phyloP scores from a whole-genome alignment of 2,797 vertebrate species.

The Macropus fuliginosus region DNA sequence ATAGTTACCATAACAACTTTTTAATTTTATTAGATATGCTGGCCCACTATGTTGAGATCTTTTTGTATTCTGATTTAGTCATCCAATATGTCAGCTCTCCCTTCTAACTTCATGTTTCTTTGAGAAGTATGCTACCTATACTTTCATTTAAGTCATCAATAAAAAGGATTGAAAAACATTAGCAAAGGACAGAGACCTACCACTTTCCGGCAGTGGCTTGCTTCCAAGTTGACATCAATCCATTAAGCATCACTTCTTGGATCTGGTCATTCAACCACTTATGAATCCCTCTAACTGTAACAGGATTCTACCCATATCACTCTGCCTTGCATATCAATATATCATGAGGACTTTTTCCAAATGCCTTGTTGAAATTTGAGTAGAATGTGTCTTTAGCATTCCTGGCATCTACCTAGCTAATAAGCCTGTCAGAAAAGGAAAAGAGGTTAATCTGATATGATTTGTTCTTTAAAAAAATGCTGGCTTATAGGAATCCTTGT shows the following conservation, averaged over 20 bases:
- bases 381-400: not conserved
- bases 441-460: not conserved
- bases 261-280: not conserved
- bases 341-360: not conserved
- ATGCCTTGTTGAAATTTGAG: not conserved
- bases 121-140: not conserved
- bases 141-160: not conserved
- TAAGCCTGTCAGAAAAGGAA: not conserved
- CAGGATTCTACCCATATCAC: not conserved
- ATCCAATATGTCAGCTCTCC: not conserved
- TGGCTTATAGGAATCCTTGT: not conserved
- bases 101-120: not conserved
- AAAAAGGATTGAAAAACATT: not conserved
- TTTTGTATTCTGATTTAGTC: not conserved
- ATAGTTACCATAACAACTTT: not conserved
- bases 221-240: not conserved
- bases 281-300: not conserved
- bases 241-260: not conserved
- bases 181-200: not conserved
- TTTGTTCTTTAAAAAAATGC: not conserved
- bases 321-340: not conserved
- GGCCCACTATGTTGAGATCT: not conserved
- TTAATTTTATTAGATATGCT: not conserved
- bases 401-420: not conserved
- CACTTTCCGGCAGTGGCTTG: not conserved